These are phyloP conservation scores for Trachelus stipa DNA, from an alignment of 2,888 invertebrate species.

Conservation along the genomic window DNA sequence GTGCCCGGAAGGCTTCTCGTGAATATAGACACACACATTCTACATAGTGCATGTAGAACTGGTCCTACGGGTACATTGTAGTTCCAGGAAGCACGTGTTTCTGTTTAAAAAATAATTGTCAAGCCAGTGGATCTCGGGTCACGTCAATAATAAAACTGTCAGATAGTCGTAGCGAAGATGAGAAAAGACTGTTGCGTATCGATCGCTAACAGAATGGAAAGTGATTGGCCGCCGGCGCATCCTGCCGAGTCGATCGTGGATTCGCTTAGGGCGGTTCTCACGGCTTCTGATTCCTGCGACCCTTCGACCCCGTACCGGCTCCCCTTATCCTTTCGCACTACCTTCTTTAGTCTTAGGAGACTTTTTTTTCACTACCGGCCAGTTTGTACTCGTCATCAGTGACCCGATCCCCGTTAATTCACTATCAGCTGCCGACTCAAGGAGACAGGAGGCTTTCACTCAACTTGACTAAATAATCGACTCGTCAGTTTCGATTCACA, in stretches of 20 bases:
- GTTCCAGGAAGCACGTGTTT: background rate
- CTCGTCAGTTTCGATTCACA: constrained; percentile 29
- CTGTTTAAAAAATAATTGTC: background rate
- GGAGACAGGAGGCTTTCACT: constrained; percentile 11
- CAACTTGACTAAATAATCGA: constrained; percentile 32
- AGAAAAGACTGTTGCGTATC: background rate
- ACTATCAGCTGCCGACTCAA: background rate
- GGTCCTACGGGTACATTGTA: background rate
- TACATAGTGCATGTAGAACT: background rate
- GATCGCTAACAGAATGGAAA: background rate
- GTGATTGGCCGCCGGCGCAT: background rate
- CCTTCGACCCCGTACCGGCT: background rate
- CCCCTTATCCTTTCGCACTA: background rate
- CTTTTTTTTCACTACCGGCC: constrained; percentile 16
- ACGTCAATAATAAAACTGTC: background rate
- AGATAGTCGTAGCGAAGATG: background rate
- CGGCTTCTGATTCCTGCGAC: background rate
- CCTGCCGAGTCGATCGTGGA: background rate
- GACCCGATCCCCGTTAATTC: background rate
- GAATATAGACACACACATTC: background rate
- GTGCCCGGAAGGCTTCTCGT: background rate
- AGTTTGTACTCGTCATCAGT: constrained; percentile 18
- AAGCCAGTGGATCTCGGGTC: too few relatives aligned
- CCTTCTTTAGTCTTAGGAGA: background rate
- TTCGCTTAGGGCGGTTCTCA: background rate